These are phyloP conservation scores for Cheilosia vulpina DNA, from an alignment of 2,888 invertebrate genomes.

Conservation along the genomic window DNA sequence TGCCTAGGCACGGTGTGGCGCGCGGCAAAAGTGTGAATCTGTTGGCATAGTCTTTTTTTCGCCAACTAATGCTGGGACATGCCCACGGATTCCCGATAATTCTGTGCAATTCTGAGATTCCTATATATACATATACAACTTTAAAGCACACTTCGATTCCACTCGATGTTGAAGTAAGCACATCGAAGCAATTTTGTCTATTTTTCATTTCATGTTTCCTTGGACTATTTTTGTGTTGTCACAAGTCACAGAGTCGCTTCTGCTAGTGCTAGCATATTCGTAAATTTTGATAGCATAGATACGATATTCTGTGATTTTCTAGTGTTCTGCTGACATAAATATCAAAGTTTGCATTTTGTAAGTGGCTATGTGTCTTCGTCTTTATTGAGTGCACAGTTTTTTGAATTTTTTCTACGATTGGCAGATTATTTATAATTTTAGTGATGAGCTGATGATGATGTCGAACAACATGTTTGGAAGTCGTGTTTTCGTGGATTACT, in stretches of 20 bases:
- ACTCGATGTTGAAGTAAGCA: conserved; percentile 47
- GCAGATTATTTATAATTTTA: conserved; percentile 48
- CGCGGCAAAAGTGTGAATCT: conserved; percentile 58
- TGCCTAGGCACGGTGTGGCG: conserved; percentile 45
- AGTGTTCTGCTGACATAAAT: conserved; percentile 59
- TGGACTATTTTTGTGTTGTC: conserved; percentile 70
- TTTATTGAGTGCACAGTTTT: conserved; percentile 54
- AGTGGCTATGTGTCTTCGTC: conserved; percentile 24
- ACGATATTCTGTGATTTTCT: conserved; percentile 39
- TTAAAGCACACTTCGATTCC: conserved; percentile 33
- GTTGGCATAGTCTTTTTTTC: conserved; percentile 62
- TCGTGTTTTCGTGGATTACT: conserved; percentile 15
- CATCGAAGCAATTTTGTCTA: conserved; percentile 47
- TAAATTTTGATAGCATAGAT: conserved; percentile 32
- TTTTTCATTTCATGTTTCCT: conserved; percentile 62
- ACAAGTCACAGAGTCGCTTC: conserved; percentile 1
- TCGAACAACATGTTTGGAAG: conserved; percentile 59
- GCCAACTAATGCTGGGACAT: conserved; percentile 36
- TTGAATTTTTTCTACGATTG: conserved; percentile 22
- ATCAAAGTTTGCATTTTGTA: conserved; percentile 61
- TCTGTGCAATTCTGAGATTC: conserved; percentile 48
- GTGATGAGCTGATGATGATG: conserved; percentile 48
- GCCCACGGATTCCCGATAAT: conserved; percentile 69
- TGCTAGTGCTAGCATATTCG: conserved; percentile 28
- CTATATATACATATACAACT: conserved; percentile 16